phyloP scores from a whole-genome alignment of 2,888 invertebrate genomes.

The Sphecodes monilicornis region DNA sequence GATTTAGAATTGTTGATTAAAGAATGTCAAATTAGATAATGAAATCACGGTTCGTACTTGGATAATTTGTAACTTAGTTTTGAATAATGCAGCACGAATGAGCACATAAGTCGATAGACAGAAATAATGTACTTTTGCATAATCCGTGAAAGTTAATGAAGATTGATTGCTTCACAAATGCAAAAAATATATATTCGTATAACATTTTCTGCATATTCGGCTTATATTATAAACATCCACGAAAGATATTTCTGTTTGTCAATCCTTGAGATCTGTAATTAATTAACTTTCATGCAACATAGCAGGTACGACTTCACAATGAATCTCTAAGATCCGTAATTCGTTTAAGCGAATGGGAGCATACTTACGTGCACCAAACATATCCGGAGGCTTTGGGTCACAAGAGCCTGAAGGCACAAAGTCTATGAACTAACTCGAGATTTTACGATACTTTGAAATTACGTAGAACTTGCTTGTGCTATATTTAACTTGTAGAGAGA shows the following conservation, averaged over 20 bases:
- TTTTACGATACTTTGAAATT: conserved; percentile 47
- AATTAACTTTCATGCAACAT: conserved; percentile 21
- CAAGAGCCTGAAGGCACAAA: conserved; percentile 52
- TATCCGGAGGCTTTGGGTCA: conserved; percentile 69
- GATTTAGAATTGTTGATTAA: too few relatives aligned
- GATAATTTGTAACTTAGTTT: too few relatives aligned
- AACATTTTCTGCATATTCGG: neutral
- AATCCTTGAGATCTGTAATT: conserved; percentile 17
- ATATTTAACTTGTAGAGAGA: neutral
- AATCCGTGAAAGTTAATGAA: neutral
- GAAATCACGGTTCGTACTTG: too few relatives aligned
- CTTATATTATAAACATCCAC: neutral
- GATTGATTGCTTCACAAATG: neutral
- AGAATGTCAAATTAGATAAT: too few relatives aligned
- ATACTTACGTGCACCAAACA: conserved; percentile 20
- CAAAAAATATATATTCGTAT: conserved; percentile 3
- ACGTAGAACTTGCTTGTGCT: conserved; percentile 12
- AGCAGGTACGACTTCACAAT: neutral
- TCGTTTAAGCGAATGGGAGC: conserved; percentile 35
- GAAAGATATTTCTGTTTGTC: conserved; percentile 8
- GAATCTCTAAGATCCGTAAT: conserved; percentile 24
- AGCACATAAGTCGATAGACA: neutral
- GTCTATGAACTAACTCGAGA: conserved; percentile 74
- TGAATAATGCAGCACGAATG: too few relatives aligned
- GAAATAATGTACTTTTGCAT: neutral